Evolutionary conservation across 2,113 vertebrate genomes (phyloP).

Genomic region (Hucho hucho): DNA sequence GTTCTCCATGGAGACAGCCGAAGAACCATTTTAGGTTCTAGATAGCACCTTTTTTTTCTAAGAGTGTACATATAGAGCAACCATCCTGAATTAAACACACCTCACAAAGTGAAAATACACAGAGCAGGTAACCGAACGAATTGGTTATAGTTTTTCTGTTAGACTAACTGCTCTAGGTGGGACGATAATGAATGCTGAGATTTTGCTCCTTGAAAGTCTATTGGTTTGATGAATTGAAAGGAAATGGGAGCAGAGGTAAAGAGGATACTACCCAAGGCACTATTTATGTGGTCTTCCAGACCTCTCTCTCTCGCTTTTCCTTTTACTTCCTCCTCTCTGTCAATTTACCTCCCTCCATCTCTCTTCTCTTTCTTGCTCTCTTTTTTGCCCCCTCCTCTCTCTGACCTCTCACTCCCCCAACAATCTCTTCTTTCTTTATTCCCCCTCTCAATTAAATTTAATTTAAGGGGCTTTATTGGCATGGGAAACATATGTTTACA

Average conservation of each 20-base stretch:
- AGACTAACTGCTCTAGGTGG: background rate
- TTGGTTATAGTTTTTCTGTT: conserved; percentile 4
- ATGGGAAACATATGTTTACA: no score
- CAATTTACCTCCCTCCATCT: background rate
- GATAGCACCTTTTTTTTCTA: no score
- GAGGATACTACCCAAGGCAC: conserved; percentile 3
- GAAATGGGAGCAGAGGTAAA: conserved; percentile 31
- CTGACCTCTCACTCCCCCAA: background rate
- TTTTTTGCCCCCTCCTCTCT: background rate
- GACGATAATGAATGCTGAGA: background rate
- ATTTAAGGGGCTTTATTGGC: no score
- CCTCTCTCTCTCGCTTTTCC: background rate
- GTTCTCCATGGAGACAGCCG: no score
- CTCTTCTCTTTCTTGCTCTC: conserved; percentile 15
- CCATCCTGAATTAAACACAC: no score
- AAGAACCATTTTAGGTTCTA: no score
- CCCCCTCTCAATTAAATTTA: no score
- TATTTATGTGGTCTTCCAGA: conserved; percentile 12
- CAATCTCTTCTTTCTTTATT: no score
- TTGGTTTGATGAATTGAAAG: conserved; percentile 22
- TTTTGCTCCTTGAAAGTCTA: no score
- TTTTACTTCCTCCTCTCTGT: background rate
- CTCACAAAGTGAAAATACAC: no score
- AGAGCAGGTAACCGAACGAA: background rate
- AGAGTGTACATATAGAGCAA: no score